Evolutionary conservation across 2,888 invertebrate genomes (phyloP), one percentile per base, ranked within the genome.

Genomic region (Lucinisca nassula): DNA sequence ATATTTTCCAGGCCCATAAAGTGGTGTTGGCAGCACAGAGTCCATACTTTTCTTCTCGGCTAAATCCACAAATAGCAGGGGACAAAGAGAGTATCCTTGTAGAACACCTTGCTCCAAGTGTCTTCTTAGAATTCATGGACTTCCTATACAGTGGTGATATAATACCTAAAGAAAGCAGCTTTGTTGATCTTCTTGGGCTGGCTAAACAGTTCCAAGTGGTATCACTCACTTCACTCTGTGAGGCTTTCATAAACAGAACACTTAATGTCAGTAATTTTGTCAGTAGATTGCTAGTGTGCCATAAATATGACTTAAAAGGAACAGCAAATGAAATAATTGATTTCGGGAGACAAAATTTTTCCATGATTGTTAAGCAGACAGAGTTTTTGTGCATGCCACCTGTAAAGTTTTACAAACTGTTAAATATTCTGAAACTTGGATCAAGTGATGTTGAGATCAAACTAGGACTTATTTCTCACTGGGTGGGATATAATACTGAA

Each of bases 121-220:
- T 82, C 97, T 86, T 97, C 97, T 95, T 95, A 95, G 73, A 95
- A 96, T 96, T 97, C 74, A 95, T 97, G 40, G 97, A 97, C 93
- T 97, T 97, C 93, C 97, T 97, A 97, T 97, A 97, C 95, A 97
- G 97, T 32, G 97, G 97, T 8, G 96, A 96, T 90, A 97, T 97
- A 6, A 96, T 97, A 6, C 97, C 97, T 80, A 97, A 97, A 91
- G 97, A 97, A 90, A 96, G 96, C 38, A 97, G 97, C 95, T 97
- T 97, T 21, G 96, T 97, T 83, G 97, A 97, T 95, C 94, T 97
- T 76, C 94, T 97, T 61, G 96, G 97, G 88, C 95, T 97, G 82
- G 97, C 97, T 17, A 97, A 97, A 95, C 97, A 97, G 94, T 97
- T 97, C 94, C 95, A 97, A 92, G 96, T 97, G 83, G 96, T 96